A percentile compares a stretch with the other conserved stretches of the same genome.
Conservation (phyloP, 1,140 invertebrate species). For the Philotrypesis tridentata region DNA sequence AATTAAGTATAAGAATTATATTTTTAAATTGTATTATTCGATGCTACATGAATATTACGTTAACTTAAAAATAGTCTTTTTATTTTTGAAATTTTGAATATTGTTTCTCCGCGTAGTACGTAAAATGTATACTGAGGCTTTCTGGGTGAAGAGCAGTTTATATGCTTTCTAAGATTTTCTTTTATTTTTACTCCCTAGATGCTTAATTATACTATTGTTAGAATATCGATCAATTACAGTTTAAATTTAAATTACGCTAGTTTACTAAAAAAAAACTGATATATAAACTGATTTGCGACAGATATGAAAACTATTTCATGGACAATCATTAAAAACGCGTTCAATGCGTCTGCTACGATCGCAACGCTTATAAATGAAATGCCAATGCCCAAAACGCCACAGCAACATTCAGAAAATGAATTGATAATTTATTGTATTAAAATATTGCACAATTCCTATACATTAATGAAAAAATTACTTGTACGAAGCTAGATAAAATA, state of each 20-base stretch:
- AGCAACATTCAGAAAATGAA: neutral
- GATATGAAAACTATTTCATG: neutral
- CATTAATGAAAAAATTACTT: too few species aligned
- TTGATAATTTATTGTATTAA: neutral
- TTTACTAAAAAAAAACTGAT: too few species aligned
- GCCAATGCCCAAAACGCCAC: neutral
- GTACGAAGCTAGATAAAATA: too few species aligned
- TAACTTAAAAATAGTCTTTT: too few species aligned
- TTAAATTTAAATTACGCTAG: neutral
- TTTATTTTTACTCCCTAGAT: conserved; percentile 5
- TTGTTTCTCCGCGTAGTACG: too few species aligned
- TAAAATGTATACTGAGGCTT: too few species aligned
- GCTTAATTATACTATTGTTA: neutral
- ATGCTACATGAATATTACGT: neutral
- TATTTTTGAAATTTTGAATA: too few species aligned
- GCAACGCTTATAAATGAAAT: too few species aligned
- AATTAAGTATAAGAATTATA: conserved; percentile 20
- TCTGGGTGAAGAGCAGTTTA: too few species aligned
- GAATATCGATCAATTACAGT: too few species aligned
- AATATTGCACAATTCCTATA: neutral
- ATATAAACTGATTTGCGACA: neutral
- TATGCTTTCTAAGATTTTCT: neutral
- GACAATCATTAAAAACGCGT: conserved; percentile 22
- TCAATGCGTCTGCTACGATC: neutral
- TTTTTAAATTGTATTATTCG: conserved; percentile 9